phyloP scores from a whole-genome alignment of 1,140 invertebrate genomes.

The Zaprionus inermis region DNA sequence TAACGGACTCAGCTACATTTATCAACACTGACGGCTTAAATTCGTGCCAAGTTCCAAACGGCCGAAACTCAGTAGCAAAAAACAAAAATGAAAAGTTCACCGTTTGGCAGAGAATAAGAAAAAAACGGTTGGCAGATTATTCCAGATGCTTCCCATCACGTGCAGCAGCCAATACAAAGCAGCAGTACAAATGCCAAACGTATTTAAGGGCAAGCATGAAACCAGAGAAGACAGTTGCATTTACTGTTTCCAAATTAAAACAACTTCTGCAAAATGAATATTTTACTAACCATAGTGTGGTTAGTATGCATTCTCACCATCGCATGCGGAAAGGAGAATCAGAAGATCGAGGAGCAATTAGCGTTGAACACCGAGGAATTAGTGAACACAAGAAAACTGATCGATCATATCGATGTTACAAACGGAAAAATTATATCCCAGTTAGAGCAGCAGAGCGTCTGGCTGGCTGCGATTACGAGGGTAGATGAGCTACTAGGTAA shows the following conservation, averaged over 20 bases:
- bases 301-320: constrained; percentile 21
- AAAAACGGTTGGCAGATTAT: constrained; percentile 11
- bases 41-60: constrained; percentile 42
- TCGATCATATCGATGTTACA: constrained; percentile 35
- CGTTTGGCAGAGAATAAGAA: not conserved
- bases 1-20: constrained; percentile 18
- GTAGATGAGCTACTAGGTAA: constrained; percentile 42
- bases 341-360: constrained; percentile 31
- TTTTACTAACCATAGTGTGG: constrained; percentile 33
- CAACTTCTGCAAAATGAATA: constrained; percentile 48
- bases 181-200: not conserved
- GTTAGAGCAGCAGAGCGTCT: constrained; percentile 44
- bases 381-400: constrained; percentile 29
- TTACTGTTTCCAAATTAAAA: constrained; percentile 23
- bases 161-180: constrained; percentile 25
- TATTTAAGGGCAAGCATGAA: constrained; percentile 51
- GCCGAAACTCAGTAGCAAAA: constrained; percentile 3
- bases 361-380: constrained; percentile 45
- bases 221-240: constrained; percentile 33
- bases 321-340: not conserved
- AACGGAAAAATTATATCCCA: constrained; percentile 34
- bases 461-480: constrained; percentile 28
- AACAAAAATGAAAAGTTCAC: constrained; percentile 13
- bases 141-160: constrained; percentile 33
- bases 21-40: constrained; percentile 43